These are phyloP conservation scores for Embiotoca jacksoni DNA, from an alignment of 2,113 vertebrate genomes.

Conservation along the genomic window DNA sequence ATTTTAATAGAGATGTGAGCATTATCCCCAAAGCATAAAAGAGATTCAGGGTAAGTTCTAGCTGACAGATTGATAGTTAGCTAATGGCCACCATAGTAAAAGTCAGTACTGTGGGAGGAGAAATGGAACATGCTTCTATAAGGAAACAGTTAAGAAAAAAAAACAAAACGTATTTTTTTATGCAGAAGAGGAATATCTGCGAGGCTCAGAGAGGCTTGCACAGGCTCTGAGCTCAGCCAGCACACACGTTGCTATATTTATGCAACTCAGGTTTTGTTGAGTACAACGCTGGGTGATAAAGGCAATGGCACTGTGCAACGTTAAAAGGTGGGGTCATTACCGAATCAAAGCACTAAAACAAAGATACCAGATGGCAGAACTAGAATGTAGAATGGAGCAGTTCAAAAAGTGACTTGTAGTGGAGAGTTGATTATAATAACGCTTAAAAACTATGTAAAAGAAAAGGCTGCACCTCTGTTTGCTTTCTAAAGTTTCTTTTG, in stretches of 20 bases:
- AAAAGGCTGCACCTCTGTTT: neutral
- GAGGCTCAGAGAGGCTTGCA: slow-evolving; percentile 17
- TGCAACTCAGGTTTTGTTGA: neutral
- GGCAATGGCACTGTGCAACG: neutral
- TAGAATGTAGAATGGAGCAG: neutral
- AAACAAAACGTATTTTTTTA: slow-evolving; percentile 29
- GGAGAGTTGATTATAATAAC: neutral
- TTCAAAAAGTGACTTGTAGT: slow-evolving; percentile 5
- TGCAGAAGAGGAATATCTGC: slow-evolving; percentile 16
- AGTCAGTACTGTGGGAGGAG: slow-evolving; percentile 31
- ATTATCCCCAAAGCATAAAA: slow-evolving; percentile 64
- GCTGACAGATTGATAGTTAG: slow-evolving; percentile 63
- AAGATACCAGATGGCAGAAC: neutral
- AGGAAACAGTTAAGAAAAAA: slow-evolving; percentile 18
- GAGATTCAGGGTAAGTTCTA: slow-evolving; percentile 44
- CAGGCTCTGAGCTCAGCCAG: neutral
- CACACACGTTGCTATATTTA: neutral
- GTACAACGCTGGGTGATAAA: neutral
- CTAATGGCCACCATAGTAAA: slow-evolving; percentile 47
- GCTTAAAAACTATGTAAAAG: neutral
- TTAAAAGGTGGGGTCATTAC: neutral
- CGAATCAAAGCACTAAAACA: neutral
- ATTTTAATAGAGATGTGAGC: slow-evolving; percentile 64
- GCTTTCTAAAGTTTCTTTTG: neutral
- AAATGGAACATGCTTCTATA: slow-evolving; percentile 41